Evolutionary conservation across 2,797 vertebrate genomes (phyloP).

Genomic region (Danio tinwini): DNA sequence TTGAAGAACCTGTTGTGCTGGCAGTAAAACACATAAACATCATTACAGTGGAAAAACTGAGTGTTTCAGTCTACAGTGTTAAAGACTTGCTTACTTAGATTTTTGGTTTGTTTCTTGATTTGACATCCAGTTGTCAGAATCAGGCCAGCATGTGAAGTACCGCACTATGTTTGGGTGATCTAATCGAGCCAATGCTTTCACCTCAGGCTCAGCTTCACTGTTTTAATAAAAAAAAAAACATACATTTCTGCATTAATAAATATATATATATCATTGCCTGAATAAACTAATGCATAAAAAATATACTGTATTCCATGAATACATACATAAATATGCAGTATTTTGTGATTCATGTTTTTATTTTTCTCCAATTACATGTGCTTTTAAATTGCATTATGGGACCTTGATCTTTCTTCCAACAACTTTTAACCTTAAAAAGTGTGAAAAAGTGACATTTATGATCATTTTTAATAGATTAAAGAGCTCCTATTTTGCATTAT

Average conservation of each 20-base stretch:
- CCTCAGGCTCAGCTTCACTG: conserved; percentile 53
- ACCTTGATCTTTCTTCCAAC: too few relatives aligned
- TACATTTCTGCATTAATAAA: neutral
- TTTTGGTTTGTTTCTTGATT: neutral
- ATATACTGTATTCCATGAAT: neutral
- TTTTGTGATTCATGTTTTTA: too few relatives aligned
- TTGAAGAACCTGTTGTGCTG: conserved; percentile 12
- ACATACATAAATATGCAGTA: neutral
- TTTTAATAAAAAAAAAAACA: neutral
- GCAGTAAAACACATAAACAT: neutral
- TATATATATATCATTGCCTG: neutral
- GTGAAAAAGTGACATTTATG: too few relatives aligned
- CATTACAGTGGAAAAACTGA: neutral
- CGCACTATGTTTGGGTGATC: conserved; percentile 59
- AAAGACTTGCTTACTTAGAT: neutral
- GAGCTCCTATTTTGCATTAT: too few relatives aligned
- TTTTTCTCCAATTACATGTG: too few relatives aligned
- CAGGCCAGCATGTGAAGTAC: conserved; percentile 51
- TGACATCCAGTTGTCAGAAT: neutral
- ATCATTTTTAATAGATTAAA: too few relatives aligned
- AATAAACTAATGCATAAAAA: neutral
- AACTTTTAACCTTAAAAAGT: too few relatives aligned
- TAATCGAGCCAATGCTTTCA: conserved; percentile 41
- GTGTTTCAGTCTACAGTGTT: neutral
- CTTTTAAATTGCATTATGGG: too few relatives aligned